Evolutionary conservation across 2,888 invertebrate species (phyloP), one percentile per base, ranked within the genome.

Genomic region (Limenitis camilla): DNA sequence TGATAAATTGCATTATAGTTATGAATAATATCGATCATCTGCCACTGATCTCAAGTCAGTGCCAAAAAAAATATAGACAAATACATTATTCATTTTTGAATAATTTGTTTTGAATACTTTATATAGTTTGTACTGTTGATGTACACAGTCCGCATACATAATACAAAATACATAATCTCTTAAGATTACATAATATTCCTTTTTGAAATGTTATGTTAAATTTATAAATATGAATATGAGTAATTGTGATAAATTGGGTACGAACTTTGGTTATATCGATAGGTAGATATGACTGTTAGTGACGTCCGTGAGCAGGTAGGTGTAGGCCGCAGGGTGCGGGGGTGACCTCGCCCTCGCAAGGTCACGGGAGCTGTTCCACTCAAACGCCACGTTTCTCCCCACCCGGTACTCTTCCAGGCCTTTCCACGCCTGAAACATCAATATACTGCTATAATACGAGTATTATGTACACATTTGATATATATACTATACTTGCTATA

Each of bases 281-380:
- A 48, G 49, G 38, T 47, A 47, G 47, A 44, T 42, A 56, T 43
- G 56, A 52, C 47, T 46, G 53, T 43, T 39, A 49, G 56, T 60
- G 79, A 80, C 78, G 78, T 77, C 73, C 71, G 71, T 68, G 71
- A 74, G 73, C 76, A 81, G 79, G 81, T 78, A 71, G 68, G 68
- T 45, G 64, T 55, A 66, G n/a, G n/a, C n/a, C n/a, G n/a, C n/a
- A n/a, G 68, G 61, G 62, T 64, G 67, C 48, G 67, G 71, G 66
- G 61, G 66, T 75, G 82, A 81, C 82, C 82, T 85, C 83, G 82
- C 77, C 74, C 76, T 73, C 67, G 61, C 85, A 85, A 85, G 84
- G 85, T 82, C 80, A 72, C 66, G 64, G 73, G 74, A 73, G 78
- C 70, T 74, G 79, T 78, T 81, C 79, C 80, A 76, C 76, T 77